Evolutionary conservation across 2,888 invertebrate species (phyloP).

Genomic region (Pachycephus smyrnensis): DNA sequence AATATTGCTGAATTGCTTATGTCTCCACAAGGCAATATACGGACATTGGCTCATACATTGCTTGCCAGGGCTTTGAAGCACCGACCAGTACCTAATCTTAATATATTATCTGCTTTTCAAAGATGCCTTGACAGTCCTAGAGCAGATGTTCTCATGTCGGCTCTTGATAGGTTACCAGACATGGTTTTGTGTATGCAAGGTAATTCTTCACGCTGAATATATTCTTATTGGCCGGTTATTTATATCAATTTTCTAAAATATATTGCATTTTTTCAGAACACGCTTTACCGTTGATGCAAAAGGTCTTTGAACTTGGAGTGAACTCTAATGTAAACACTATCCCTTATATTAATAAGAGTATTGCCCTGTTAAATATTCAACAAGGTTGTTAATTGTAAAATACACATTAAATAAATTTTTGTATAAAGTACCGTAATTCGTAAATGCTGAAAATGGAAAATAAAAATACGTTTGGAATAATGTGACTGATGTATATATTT

Average conservation of each 20-base stretch:
- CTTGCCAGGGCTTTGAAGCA: slow-evolving; percentile 79
- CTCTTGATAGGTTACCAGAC: slow-evolving; percentile 86
- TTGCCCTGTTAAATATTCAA: slow-evolving; percentile 85
- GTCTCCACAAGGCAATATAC: slow-evolving; percentile 73
- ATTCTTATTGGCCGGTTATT: not conserved
- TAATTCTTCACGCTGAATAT: slow-evolving; percentile 37
- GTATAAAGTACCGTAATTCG: slow-evolving; percentile 28
- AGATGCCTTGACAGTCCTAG: slow-evolving; percentile 85
- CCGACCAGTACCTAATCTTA: slow-evolving; percentile 73
- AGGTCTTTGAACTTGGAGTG: slow-evolving; percentile 86
- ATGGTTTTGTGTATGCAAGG: slow-evolving; percentile 84
- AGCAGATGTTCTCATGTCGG: slow-evolving; percentile 82
- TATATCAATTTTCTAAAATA: slow-evolving; percentile 14
- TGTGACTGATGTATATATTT: slow-evolving; percentile 11
- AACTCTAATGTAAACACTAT: slow-evolving; percentile 82
- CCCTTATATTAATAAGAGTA: slow-evolving; percentile 81
- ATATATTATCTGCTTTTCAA: slow-evolving; percentile 81
- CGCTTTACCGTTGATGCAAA: slow-evolving; percentile 81
- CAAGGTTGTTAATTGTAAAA: slow-evolving; percentile 75
- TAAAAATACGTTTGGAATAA: slow-evolving; percentile 2
- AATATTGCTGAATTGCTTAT: slow-evolving; percentile 75
- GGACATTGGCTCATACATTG: slow-evolving; percentile 79
- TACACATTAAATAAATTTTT: slow-evolving; percentile 24
- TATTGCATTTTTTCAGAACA: slow-evolving; percentile 73
- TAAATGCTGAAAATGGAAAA: not conserved